Conservation (phyloP, 2,888 invertebrate genomes). For the Hymenopus coronatus region DNA sequence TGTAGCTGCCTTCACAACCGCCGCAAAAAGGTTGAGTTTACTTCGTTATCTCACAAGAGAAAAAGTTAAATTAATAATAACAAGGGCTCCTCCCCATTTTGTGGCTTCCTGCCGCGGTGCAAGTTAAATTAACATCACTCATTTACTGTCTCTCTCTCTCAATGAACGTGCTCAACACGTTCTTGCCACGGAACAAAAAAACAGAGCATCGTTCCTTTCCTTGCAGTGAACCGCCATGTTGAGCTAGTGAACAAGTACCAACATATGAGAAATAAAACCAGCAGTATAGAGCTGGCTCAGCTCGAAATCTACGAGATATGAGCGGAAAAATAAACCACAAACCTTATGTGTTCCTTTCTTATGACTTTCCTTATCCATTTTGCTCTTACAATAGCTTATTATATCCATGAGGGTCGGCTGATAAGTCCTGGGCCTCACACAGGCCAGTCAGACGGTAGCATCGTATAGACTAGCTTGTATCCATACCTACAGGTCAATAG, state of each 20-base stretch:
- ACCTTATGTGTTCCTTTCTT: background rate
- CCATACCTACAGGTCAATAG: too few relatives aligned
- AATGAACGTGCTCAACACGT: background rate
- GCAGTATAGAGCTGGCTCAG: too few relatives aligned
- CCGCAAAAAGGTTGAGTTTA: background rate
- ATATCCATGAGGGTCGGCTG: too few relatives aligned
- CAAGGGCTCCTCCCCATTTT: background rate
- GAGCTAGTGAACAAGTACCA: too few relatives aligned
- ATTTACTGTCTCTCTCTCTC: background rate
- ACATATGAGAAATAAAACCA: too few relatives aligned
- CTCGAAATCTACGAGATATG: background rate
- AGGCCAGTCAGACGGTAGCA: too few relatives aligned
- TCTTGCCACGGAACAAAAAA: background rate
- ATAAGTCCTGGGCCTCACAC: too few relatives aligned
- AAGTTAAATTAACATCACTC: background rate
- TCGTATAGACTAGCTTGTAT: too few relatives aligned
- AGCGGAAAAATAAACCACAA: background rate
- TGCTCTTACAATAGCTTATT: too few relatives aligned
- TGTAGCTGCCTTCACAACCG: background rate
- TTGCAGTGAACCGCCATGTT: background rate
- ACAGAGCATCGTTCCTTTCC: too few relatives aligned
- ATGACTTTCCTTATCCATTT: too few relatives aligned
- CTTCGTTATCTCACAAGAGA: background rate
- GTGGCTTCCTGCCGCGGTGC: background rate
- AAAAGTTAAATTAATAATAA: background rate